These are phyloP conservation scores for Calosoma granatense DNA, from an alignment of 1,140 invertebrate species.

Conservation along the genomic window DNA sequence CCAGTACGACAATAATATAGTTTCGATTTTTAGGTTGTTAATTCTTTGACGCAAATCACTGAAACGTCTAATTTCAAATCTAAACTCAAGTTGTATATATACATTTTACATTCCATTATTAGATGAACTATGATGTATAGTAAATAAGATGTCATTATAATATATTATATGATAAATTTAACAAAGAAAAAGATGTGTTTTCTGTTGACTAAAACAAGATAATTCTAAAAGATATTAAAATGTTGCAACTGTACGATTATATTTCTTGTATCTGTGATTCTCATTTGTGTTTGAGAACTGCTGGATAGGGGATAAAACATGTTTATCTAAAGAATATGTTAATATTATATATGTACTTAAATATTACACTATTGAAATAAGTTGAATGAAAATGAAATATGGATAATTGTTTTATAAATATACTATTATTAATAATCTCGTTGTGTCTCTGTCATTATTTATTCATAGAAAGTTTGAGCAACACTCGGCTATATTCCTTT, in stretches of 20 bases:
- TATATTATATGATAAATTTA: no score
- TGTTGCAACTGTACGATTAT: no score
- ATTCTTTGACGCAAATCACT: no score
- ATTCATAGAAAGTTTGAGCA: slow-evolving; percentile 3
- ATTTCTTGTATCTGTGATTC: background rate
- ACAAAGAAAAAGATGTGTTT: no score
- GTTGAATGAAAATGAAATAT: slow-evolving; percentile 6
- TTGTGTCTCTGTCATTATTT: background rate
- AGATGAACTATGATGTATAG: background rate
- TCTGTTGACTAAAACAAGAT: no score
- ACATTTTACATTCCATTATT: background rate
- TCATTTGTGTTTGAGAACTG: background rate
- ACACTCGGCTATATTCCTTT: background rate
- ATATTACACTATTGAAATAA: slow-evolving; percentile 2
- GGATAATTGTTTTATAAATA: slow-evolving; percentile 12
- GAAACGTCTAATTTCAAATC: no score
- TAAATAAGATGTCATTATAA: background rate
- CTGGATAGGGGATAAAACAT: background rate
- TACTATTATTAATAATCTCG: slow-evolving; percentile 7
- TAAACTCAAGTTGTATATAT: background rate
- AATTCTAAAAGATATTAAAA: no score
- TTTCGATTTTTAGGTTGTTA: background rate
- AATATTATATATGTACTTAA: slow-evolving; percentile 3
- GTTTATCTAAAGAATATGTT: slow-evolving; percentile 1
- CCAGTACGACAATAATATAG: background rate